Percentiles rank a stretch among this genome's conserved stretches.
Conservation (phyloP, 2,113 vertebrate genomes). For the Triplophysa tibetana region DNA sequence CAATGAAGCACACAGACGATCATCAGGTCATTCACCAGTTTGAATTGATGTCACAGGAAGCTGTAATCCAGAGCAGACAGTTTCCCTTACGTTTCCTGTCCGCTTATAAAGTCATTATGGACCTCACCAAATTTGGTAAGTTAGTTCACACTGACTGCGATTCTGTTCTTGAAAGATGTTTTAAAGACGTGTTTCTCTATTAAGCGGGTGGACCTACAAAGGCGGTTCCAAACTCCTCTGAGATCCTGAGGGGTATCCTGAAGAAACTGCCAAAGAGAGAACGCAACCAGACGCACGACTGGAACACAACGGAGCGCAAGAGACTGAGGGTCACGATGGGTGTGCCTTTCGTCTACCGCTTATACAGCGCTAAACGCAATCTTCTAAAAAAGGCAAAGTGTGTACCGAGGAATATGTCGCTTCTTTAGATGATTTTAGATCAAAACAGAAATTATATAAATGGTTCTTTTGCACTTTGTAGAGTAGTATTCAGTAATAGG, state of each 20-base stretch:
- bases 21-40: background rate
- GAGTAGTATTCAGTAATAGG: too few relatives aligned
- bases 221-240: background rate
- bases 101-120: constrained; percentile 81
- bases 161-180: background rate
- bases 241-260: constrained; percentile 65
- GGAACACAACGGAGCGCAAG: constrained; percentile 48
- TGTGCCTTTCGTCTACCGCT: constrained; percentile 71
- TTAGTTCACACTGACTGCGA: background rate
- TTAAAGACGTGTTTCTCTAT: background rate
- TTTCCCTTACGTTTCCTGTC: constrained; percentile 87
- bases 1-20: background rate
- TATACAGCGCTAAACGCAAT: constrained; percentile 67
- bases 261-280: constrained; percentile 61
- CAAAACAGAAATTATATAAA: too few relatives aligned
- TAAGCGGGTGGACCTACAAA: constrained; percentile 46
- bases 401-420: background rate
- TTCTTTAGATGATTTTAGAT: too few relatives aligned
- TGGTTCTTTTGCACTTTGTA: too few relatives aligned
- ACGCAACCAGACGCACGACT: background rate
- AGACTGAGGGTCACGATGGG: constrained; percentile 64
- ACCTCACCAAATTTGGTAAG: constrained; percentile 64
- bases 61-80: constrained; percentile 81
- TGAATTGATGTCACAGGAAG: constrained; percentile 67
- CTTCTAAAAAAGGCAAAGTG: constrained; percentile 71